Evolutionary conservation across 2,888 invertebrate species (phyloP).

Genomic region (Itoplectis maculator): DNA sequence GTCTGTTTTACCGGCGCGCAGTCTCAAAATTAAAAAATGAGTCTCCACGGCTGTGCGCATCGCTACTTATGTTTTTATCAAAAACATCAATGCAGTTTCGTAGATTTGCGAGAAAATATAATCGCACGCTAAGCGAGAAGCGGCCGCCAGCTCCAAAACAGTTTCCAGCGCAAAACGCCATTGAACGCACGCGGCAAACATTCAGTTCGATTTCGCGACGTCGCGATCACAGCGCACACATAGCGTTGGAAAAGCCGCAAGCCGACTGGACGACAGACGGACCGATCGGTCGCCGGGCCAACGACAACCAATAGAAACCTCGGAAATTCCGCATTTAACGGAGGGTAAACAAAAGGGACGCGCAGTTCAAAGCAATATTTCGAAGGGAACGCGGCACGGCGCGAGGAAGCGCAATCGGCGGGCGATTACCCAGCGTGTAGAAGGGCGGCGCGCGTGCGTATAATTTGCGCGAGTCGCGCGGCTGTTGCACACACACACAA

Average conservation of each 20-base stretch:
- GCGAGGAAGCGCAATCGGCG: constrained; percentile 7
- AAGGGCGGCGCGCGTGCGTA: constrained; percentile 13
- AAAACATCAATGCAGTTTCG: too few species aligned
- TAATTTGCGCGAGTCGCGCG: not conserved
- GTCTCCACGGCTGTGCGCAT: too few species aligned
- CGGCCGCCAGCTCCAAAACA: too few species aligned
- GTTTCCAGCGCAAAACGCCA: too few species aligned
- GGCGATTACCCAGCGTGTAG: not conserved
- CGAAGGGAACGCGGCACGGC: not conserved
- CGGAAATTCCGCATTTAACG: not conserved
- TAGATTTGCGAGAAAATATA: too few species aligned
- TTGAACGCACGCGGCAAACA: not conserved
- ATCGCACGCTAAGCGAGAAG: too few species aligned
- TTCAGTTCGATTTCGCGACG: constrained; percentile 10
- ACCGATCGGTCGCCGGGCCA: constrained; percentile 3
- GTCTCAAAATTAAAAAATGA: too few species aligned
- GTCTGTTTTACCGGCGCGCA: too few species aligned
- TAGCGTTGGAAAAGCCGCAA: not conserved
- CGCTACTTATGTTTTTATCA: too few species aligned
- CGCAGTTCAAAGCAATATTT: constrained; percentile 42
- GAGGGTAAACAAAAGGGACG: constrained; percentile 60
- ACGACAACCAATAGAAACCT: constrained; percentile 23
- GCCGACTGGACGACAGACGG: too few species aligned
- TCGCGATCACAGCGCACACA: not conserved
- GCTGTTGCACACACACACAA: not conserved